These are phyloP conservation scores for Tineola bisselliella DNA, from an alignment of 2,888 invertebrate species.

Conservation along the genomic window DNA sequence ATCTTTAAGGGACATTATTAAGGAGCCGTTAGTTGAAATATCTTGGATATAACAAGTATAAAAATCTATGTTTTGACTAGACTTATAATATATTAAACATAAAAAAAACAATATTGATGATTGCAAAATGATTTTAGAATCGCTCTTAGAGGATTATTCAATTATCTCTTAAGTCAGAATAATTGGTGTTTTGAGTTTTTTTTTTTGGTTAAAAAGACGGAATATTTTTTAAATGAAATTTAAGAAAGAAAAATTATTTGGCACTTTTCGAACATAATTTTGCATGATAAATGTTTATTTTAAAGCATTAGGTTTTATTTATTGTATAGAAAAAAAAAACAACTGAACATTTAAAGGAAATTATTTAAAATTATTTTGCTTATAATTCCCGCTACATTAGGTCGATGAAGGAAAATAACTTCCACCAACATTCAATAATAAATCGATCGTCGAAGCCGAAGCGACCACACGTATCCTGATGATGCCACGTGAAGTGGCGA, in stretches of 20 bases:
- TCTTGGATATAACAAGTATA: background rate
- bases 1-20: too few relatives aligned
- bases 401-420: too few relatives aligned
- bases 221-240: constrained; percentile 14
- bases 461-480: too few relatives aligned
- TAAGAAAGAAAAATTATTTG: constrained; percentile 14
- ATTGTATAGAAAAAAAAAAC: too few relatives aligned
- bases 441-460: too few relatives aligned
- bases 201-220: constrained; percentile 31
- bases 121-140: constrained; percentile 43
- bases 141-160: constrained; percentile 45
- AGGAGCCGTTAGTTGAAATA: too few relatives aligned
- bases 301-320: too few relatives aligned
- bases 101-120: constrained; percentile 26
- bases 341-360: too few relatives aligned
- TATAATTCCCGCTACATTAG: too few relatives aligned
- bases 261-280: constrained; percentile 7
- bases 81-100: background rate
- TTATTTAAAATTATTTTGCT: background rate
- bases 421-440: too few relatives aligned
- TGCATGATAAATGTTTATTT: background rate
- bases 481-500: too few relatives aligned
- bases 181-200: constrained; percentile 53
- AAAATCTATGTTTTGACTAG: background rate
- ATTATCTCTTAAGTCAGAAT: constrained; percentile 41